Evolutionary conservation across 2,113 vertebrate genomes (phyloP).

Genomic region (Aegypius monachus): DNA sequence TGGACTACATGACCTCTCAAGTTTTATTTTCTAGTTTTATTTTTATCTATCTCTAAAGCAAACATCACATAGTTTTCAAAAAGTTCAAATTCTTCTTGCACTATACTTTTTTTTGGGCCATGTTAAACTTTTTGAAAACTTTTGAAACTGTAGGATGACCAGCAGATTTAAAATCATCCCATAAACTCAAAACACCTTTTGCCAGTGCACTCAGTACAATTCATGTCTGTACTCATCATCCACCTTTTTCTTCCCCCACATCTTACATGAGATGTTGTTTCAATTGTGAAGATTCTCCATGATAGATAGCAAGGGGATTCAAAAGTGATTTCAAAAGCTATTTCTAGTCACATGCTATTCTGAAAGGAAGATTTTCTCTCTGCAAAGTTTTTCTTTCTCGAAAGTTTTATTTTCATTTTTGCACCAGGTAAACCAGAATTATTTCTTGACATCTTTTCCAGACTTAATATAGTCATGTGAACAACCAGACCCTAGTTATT

Average conservation of each 20-base stretch:
- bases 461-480: neutral
- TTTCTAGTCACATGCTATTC: neutral
- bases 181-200: neutral
- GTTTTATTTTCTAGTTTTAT: neutral
- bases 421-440: neutral
- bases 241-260: too few relatives aligned
- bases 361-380: neutral
- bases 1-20: neutral
- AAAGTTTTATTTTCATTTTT: neutral
- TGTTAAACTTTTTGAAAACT: neutral
- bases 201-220: neutral
- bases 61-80: neutral
- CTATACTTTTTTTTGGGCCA: neutral
- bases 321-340: neutral
- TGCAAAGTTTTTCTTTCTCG: neutral
- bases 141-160: neutral
- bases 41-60: neutral
- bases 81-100: neutral
- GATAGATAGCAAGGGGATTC: neutral
- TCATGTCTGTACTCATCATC: neutral
- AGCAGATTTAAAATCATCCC: neutral
- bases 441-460: neutral
- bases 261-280: neutral
- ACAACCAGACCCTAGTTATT: neutral
- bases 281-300: neutral